Evolutionary conservation across 2,113 vertebrate species (phyloP), one percentile per base, ranked within the genome.

Genomic region (Picathartes gymnocephalus): DNA sequence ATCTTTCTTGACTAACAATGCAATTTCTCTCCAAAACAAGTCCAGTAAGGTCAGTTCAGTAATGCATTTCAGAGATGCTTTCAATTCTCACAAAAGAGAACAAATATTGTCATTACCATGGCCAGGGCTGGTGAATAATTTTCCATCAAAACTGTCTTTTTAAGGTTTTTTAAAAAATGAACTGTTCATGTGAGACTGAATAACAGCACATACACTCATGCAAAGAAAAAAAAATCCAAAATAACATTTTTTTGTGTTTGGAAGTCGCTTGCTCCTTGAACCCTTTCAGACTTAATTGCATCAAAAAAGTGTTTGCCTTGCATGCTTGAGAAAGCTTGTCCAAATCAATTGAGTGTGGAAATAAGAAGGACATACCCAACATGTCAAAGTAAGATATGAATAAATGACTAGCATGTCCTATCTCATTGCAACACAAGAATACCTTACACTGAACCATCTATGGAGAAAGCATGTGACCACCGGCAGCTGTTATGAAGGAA

Each of bases 121-220:
- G 23, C 60, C 9, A 31, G 22, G 31, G 56, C 2, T 20, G 31
- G 37, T 57, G 8, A 87, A 35, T 1, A 47, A 27, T 74, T 79
- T 90, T 74, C 35, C 25, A 53, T 40, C 27, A 56, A 51, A 92
- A 48, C 2, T 35, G 1, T 35, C 7, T 17, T 66, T 51, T 48
- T 66, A 71, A 33, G 17, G 8, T 79, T 35, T 35, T 30, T 28
- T 37, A 51, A 65, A 89, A 69, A 21, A 19, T 40, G 0, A 57
- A 31, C 11, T 40, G 6, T 35, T 57, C 8, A 13, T 40, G 9
- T 57, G 21, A 81, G 50, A 81, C 51, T 51, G 3, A 33, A 33
- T 47, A 57, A 47, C 8, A 53, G 30, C 31, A 23, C 9, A 19
- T 22, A 42, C 4, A 40, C 9, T 25, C 5, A 71, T 0, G 0